These are phyloP conservation scores for Dimorphilus gyrociliatus DNA, from an alignment of 2,888 invertebrate genomes.

Conservation along the genomic window DNA sequence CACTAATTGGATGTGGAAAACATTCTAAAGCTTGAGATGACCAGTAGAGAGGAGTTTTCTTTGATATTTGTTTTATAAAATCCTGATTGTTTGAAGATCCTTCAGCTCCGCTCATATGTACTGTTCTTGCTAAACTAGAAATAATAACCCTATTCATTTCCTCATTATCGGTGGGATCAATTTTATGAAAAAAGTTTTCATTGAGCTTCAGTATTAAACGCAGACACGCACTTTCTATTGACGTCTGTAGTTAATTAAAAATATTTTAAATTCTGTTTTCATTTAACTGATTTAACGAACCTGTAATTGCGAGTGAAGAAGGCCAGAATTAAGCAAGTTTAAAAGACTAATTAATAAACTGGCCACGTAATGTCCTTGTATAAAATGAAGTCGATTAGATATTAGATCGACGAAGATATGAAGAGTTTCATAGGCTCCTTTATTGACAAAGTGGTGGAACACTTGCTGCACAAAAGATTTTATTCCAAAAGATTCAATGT, in stretches of 20 bases:
- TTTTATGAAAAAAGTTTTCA: no score
- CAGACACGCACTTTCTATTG: no score
- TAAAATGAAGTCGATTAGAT: constrained; percentile 84
- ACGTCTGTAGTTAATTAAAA: no score
- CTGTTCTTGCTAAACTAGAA: constrained; percentile 74
- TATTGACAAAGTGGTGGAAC: no score
- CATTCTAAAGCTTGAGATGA: constrained; percentile 76
- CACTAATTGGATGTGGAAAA: constrained; percentile 71
- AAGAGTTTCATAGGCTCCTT: constrained; percentile 85
- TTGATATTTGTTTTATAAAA: constrained; percentile 23
- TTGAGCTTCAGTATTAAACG: no score
- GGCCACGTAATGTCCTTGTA: constrained; percentile 88
- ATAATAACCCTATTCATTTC: constrained; percentile 84
- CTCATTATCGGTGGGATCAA: no score
- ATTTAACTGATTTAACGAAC: no score
- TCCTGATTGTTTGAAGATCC: constrained; percentile 1
- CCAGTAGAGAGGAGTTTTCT: constrained; percentile 88
- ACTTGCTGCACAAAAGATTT: no score
- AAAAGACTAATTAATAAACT: no score
- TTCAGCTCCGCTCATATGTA: constrained; percentile 68
- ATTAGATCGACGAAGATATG: constrained; percentile 91
- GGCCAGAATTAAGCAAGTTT: no score
- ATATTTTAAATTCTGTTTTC: no score
- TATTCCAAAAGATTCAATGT: constrained; percentile 87
- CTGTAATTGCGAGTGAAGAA: no score